Conservation (phyloP, 2,797 vertebrate genomes). For the Florisuga fusca region DNA sequence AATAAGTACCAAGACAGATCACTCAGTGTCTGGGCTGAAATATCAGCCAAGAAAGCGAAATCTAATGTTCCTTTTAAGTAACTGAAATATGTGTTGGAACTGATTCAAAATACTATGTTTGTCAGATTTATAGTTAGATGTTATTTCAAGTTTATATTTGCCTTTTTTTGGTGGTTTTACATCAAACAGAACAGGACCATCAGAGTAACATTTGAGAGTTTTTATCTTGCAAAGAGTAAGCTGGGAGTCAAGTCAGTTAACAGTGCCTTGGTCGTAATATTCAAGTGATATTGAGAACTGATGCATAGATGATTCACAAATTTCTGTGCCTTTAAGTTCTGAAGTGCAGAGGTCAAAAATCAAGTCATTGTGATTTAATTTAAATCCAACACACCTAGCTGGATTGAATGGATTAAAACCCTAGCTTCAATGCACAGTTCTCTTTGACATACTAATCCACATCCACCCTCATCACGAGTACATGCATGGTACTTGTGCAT, state of each 20-base stretch:
- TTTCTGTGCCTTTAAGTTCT: background rate
- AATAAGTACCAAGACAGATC: background rate
- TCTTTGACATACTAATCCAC: background rate
- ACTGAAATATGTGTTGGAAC: too few species aligned
- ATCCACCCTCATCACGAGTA: too few species aligned
- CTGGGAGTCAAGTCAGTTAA: background rate
- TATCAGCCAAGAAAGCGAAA: background rate
- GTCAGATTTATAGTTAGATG: background rate
- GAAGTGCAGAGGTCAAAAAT: background rate
- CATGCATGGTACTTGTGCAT: rapidly evolving
- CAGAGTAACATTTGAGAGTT: background rate
- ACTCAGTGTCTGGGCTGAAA: background rate
- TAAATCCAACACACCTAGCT: background rate
- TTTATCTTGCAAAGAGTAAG: background rate
- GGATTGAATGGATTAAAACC: background rate
- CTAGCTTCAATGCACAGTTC: background rate
- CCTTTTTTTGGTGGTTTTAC: background rate
- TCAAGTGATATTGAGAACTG: background rate
- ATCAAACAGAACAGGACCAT: background rate
- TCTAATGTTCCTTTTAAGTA: background rate
- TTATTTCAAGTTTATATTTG: background rate
- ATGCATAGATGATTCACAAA: background rate
- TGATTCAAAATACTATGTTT: too few species aligned
- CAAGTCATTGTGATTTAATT: background rate
- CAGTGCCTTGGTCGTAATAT: background rate